phyloP scores from a whole-genome alignment of 2,797 vertebrate genomes.

The Gymnothorax javanicus region DNA sequence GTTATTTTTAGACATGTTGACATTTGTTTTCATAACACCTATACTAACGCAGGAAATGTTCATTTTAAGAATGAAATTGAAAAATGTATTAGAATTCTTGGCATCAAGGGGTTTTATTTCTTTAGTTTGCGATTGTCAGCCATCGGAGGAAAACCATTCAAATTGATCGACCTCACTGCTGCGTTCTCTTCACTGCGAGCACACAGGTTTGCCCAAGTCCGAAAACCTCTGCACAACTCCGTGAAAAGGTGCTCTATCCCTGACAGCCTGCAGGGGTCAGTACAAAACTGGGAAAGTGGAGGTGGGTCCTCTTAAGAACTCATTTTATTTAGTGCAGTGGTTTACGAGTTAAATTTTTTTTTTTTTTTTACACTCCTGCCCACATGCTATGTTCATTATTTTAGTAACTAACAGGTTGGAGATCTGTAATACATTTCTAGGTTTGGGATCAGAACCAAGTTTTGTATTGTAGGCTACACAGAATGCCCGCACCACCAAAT shows the following conservation, averaged over 20 bases:
- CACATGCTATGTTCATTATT: neutral
- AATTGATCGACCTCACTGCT: too few relatives aligned
- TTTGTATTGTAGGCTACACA: neutral
- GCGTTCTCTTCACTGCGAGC: neutral
- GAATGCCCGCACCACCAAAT: neutral
- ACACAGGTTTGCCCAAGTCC: neutral
- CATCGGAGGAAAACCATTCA: too few relatives aligned
- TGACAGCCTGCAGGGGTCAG: conserved; percentile 20
- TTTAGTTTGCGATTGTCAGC: neutral
- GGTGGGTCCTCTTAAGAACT: neutral
- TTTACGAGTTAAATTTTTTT: neutral
- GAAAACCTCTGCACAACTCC: neutral
- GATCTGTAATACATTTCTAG: neutral
- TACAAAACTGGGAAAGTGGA: neutral
- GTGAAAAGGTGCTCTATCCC: neutral
- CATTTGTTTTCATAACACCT: neutral
- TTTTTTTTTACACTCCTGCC: neutral
- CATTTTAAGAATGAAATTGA: neutral
- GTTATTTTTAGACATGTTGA: neutral
- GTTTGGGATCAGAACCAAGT: neutral
- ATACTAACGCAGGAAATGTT: too few relatives aligned
- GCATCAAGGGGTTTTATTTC: neutral
- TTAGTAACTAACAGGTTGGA: neutral
- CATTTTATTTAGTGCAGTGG: neutral
- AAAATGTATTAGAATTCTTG: neutral